These are phyloP conservation scores for Neotoma lepida DNA, from an alignment of 2,113 vertebrate species.

Conservation along the genomic window DNA sequence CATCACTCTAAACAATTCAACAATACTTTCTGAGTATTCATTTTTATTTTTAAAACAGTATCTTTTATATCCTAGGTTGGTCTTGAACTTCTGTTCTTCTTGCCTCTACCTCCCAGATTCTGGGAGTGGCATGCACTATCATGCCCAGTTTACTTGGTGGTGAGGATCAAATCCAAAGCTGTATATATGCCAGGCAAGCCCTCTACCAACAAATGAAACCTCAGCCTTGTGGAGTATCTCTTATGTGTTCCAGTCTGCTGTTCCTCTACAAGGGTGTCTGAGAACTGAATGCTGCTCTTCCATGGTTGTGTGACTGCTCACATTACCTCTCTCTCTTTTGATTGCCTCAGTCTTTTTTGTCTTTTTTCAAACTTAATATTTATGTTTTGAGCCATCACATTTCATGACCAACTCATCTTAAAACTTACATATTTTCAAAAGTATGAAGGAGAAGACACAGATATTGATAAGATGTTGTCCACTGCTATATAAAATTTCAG, in stretches of 20 bases:
- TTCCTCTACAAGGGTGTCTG: not conserved
- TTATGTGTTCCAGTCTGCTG: not conserved
- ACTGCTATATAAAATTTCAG: not conserved
- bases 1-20: not conserved
- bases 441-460: not conserved
- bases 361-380: constrained; percentile 30
- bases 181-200: not conserved
- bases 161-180: not conserved
- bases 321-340: not conserved
- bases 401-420: not conserved
- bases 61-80: not conserved
- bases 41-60: not conserved
- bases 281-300: not conserved
- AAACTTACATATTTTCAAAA: not conserved
- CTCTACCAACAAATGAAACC: not conserved
- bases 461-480: not conserved
- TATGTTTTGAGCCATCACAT: not conserved
- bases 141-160: not conserved
- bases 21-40: not conserved
- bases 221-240: not conserved
- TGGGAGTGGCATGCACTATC: not conserved
- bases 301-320: not conserved
- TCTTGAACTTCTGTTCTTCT: not conserved
- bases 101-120: not conserved
- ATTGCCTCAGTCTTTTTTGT: not conserved